Percentiles rank a stretch among this genome's conserved stretches.
phyloP scores from a whole-genome alignment of 2,113 vertebrate species.

The Microtus pennsylvanicus region DNA sequence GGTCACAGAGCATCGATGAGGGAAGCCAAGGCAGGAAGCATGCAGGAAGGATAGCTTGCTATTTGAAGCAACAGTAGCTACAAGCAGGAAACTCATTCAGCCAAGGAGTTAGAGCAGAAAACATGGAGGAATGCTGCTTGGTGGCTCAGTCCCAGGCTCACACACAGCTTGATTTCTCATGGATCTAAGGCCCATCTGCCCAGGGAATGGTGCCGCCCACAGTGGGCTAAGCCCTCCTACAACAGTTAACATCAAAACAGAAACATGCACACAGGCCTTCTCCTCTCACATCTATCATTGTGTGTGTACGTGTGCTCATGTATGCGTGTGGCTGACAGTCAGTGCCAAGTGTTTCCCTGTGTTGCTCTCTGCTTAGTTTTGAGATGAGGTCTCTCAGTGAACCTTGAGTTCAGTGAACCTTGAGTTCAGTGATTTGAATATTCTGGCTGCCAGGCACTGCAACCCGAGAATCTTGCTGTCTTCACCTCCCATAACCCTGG shows the following conservation, averaged over 20 bases:
- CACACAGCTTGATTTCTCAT: background rate
- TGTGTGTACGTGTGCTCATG: background rate
- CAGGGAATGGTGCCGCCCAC: background rate
- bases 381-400: background rate
- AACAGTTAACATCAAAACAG: background rate
- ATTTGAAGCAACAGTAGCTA: background rate
- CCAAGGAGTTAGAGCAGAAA: background rate
- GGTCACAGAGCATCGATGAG: background rate
- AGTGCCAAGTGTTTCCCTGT: background rate
- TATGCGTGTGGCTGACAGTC: background rate
- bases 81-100: background rate
- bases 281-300: background rate
- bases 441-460: background rate
- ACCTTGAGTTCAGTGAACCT: background rate
- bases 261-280: background rate
- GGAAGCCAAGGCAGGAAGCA: background rate
- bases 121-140: background rate
- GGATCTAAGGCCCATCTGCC: background rate
- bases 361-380: background rate
- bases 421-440: background rate
- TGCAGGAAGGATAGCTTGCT: background rate
- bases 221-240: background rate
- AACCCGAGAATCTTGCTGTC: background rate
- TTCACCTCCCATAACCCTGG: background rate
- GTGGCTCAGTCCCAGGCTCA: background rate